Percentiles rank a stretch among this genome's conserved stretches.
Conservation (phyloP, 2,113 vertebrate species). For the Lagopus muta region DNA sequence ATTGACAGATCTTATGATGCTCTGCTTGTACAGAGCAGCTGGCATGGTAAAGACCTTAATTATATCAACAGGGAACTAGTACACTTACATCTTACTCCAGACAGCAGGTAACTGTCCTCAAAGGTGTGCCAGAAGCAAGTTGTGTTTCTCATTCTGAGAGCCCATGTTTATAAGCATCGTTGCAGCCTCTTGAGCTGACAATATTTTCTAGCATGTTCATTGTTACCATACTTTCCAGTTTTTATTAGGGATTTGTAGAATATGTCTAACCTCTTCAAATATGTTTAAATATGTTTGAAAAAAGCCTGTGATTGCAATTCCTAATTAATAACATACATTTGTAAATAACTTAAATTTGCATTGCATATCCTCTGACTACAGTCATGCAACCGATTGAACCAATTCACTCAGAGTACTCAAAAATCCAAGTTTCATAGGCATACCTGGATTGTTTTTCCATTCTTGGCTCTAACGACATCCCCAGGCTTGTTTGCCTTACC, state of each 20-base stretch:
- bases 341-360: not conserved
- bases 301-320: not conserved
- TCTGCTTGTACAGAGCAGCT: not conserved
- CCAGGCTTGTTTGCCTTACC: slow-evolving; percentile 95
- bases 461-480: slow-evolving; percentile 92
- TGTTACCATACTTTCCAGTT: not conserved
- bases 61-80: not conserved
- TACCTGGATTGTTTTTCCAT: slow-evolving; percentile 99
- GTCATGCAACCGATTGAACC: not conserved
- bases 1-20: not conserved
- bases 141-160: not conserved
- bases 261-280: not conserved
- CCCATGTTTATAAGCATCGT: not conserved
- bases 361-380: not conserved
- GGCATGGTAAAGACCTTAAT: not conserved
- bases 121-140: not conserved
- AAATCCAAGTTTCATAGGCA: not conserved
- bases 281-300: not conserved
- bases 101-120: not conserved
- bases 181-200: not conserved
- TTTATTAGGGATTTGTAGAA: not conserved
- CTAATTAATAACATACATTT: not conserved
- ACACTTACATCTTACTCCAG: not conserved
- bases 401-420: not conserved
- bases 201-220: not conserved